Conservation (phyloP, 2,797 vertebrate genomes). For the Karalla daura region DNA sequence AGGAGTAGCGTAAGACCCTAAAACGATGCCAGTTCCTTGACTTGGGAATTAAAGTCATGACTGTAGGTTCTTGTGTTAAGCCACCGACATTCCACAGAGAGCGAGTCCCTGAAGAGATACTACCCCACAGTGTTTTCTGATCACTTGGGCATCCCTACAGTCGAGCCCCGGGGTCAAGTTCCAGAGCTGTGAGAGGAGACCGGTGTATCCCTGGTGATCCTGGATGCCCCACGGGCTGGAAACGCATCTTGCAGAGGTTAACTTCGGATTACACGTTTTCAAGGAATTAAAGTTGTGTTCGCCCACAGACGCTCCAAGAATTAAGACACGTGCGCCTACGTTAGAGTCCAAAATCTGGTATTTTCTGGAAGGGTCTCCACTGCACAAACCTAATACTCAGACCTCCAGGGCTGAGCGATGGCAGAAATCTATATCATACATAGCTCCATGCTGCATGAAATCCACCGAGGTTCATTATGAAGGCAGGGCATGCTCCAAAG, state of each 20-base stretch:
- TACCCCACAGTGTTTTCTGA: not conserved
- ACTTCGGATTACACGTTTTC: constrained; percentile 17
- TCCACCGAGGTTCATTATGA: constrained; percentile 13
- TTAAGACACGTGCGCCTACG: not conserved
- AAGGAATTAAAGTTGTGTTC: not conserved
- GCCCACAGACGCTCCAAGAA: not conserved
- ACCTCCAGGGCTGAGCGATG: no score
- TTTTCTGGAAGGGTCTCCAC: no score
- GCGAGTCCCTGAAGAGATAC: not conserved
- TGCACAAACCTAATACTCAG: no score
- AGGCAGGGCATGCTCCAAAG: constrained; percentile 2
- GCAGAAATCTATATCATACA: no score
- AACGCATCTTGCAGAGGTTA: constrained; percentile 5
- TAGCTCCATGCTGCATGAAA: constrained; percentile 1
- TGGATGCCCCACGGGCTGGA: constrained; percentile 13
- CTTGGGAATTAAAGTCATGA: no score
- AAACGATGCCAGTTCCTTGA: not conserved
- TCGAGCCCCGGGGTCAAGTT: constrained; percentile 41
- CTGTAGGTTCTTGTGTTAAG: not conserved
- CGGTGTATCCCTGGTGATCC: not conserved
- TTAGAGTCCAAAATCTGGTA: not conserved
- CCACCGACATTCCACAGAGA: constrained; percentile 1
- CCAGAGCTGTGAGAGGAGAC: constrained; percentile 16
- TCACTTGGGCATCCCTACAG: not conserved
- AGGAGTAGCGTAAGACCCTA: constrained; percentile 1